These are phyloP conservation scores for Euspilapteryx auroguttella DNA, from an alignment of 2,888 invertebrate genomes.

Conservation along the genomic window DNA sequence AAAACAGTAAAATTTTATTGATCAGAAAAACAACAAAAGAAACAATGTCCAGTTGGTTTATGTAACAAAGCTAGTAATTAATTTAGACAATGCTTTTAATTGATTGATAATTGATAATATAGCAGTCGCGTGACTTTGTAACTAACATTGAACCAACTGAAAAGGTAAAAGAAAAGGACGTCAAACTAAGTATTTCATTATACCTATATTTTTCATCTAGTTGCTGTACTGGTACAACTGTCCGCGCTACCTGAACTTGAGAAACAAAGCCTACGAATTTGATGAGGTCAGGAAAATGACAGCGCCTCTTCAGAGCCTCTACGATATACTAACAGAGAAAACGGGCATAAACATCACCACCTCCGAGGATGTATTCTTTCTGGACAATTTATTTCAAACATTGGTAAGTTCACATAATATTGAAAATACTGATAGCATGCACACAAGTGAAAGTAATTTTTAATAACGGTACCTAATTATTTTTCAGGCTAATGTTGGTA, in stretches of 20 bases:
- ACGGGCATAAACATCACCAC: constrained; percentile 35
- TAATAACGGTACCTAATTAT: background rate
- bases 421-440: background rate
- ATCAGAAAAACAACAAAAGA: too few relatives aligned
- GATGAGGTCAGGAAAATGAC: constrained; percentile 24
- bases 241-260: constrained; percentile 28
- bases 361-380: constrained; percentile 38
- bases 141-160: too few relatives aligned
- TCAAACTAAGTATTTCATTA: too few relatives aligned
- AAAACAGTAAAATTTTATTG: too few relatives aligned
- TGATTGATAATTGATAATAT: too few relatives aligned
- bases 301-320: constrained; percentile 25
- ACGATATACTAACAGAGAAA: constrained; percentile 20
- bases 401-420: constrained; percentile 22
- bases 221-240: constrained; percentile 52
- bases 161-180: too few relatives aligned
- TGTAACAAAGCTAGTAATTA: too few relatives aligned
- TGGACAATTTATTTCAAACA: constrained; percentile 49
- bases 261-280: constrained; percentile 20
- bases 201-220: too few relatives aligned
- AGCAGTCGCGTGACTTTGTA: too few relatives aligned
- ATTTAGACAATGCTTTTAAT: too few relatives aligned
- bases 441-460: background rate
- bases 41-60: too few relatives aligned
- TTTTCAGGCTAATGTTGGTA: constrained; percentile 38